phyloP scores from a whole-genome alignment of 2,888 invertebrate genomes.

The Plagodis pulveraria region DNA sequence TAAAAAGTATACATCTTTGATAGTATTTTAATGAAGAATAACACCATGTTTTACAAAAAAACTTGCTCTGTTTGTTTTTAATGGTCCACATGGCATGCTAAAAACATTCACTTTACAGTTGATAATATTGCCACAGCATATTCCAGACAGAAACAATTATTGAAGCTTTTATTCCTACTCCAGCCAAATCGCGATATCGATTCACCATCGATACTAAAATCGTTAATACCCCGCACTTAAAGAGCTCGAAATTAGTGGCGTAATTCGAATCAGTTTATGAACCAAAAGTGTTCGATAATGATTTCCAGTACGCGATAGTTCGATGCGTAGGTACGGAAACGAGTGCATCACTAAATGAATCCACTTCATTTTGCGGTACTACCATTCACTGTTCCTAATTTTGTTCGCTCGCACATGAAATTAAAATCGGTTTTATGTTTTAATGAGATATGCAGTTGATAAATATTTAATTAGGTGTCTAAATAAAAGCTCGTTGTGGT shows the following conservation, averaged over 20 bases:
- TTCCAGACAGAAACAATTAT: no score
- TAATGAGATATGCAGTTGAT: constrained; percentile 82
- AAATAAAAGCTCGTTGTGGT: constrained; percentile 80
- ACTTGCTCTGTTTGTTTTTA: no score
- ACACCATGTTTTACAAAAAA: no score
- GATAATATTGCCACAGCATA: no score
- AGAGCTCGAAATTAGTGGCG: constrained; percentile 41
- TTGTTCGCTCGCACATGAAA: constrained; percentile 81
- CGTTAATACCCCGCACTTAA: constrained; percentile 31
- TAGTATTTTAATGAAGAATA: no score
- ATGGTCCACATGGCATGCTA: no score
- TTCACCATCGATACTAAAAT: constrained; percentile 15
- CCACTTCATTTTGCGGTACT: constrained; percentile 82
- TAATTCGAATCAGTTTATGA: constrained; percentile 51
- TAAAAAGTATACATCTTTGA: no score
- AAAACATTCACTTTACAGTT: no score
- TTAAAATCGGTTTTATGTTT: constrained; percentile 83
- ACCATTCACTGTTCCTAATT: constrained; percentile 77
- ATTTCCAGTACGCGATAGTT: constrained; percentile 56
- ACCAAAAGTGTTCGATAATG: constrained; percentile 73
- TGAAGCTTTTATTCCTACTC: neutral
- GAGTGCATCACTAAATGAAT: constrained; percentile 54
- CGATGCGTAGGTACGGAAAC: constrained; percentile 30
- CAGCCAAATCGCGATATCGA: constrained; percentile 3
- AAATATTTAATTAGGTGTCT: constrained; percentile 84